Evolutionary conservation across 2,888 invertebrate genomes (phyloP).

Genomic region (Phalangium opilio): DNA sequence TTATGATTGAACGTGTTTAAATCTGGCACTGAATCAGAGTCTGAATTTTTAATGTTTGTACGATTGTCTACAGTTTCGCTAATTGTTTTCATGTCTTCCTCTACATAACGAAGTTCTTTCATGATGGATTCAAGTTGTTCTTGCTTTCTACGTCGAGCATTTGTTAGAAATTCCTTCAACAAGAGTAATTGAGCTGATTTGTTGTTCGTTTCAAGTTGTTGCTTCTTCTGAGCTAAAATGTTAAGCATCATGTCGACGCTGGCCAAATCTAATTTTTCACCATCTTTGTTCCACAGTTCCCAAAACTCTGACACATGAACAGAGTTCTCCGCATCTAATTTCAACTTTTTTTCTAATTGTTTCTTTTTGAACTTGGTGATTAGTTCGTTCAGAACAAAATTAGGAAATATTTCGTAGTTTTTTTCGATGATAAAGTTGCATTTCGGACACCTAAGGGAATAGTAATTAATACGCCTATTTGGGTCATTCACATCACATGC

Average conservation of each 20-base stretch:
- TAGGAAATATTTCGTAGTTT: constrained; percentile 61
- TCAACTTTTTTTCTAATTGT: constrained; percentile 20
- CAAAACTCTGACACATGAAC: constrained; percentile 20
- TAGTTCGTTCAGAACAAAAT: constrained; percentile 62
- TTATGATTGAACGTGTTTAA: too few species aligned
- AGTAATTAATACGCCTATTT: neutral
- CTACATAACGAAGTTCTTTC: neutral
- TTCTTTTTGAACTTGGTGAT: constrained; percentile 46
- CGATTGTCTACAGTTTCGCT: too few species aligned
- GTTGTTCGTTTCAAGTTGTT: constrained; percentile 59
- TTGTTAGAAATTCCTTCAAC: constrained; percentile 65
- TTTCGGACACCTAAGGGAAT: constrained; percentile 53
- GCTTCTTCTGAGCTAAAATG: constrained; percentile 58
- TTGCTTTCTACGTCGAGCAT: constrained; percentile 55
- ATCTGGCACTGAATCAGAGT: too few species aligned
- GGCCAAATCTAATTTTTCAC: constrained; percentile 43
- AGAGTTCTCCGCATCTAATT: constrained; percentile 4
- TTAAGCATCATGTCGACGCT: constrained; percentile 70
- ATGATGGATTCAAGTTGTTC: constrained; percentile 26
- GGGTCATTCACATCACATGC: neutral
- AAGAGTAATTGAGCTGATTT: constrained; percentile 59
- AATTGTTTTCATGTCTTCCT: too few species aligned
- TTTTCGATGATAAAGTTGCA: constrained; percentile 56
- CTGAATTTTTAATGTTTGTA: too few species aligned
- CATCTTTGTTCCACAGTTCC: constrained; percentile 21